A percentile compares a stretch with the other conserved stretches of the same genome.
Conservation (phyloP, 2,113 vertebrate genomes). For the Limnothrissa miodon region DNA sequence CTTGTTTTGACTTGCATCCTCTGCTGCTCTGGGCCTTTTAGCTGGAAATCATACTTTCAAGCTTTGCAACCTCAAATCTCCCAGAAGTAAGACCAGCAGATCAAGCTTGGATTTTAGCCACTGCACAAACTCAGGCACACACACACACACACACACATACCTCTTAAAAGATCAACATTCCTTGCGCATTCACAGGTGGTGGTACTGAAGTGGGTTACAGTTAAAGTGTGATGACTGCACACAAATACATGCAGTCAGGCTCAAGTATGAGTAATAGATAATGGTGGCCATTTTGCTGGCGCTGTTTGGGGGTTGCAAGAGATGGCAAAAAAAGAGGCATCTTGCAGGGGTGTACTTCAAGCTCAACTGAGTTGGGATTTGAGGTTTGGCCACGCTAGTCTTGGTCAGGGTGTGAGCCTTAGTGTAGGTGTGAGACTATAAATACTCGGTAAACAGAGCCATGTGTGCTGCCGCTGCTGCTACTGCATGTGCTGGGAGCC, state of each 20-base stretch:
- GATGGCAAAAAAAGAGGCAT: not conserved
- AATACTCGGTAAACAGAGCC: conserved; percentile 10
- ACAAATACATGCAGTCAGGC: not conserved
- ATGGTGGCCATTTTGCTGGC: no score
- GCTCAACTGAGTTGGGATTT: not conserved
- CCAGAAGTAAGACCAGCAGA: not conserved
- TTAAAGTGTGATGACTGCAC: no score
- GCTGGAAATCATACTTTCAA: not conserved
- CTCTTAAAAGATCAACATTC: not conserved
- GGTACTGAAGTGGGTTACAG: not conserved
- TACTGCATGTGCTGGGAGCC: not conserved
- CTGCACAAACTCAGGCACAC: not conserved
- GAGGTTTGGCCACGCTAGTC: not conserved
- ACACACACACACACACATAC: no score
- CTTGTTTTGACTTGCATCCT: not conserved
- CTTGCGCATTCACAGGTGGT: not conserved
- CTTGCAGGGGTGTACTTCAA: not conserved
- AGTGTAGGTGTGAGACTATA: conserved; percentile 1
- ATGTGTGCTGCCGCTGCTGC: not conserved
- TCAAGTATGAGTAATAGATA: not conserved
- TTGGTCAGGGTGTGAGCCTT: not conserved
- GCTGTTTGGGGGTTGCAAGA: not conserved
- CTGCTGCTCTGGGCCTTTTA: not conserved
- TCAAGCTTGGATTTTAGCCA: not conserved
- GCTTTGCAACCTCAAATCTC: conserved; percentile 7